Percentiles rank a stretch among this genome's conserved stretches.
Conservation (phyloP, 2,888 invertebrate genomes). For the Nesidiocoris tenuis region DNA sequence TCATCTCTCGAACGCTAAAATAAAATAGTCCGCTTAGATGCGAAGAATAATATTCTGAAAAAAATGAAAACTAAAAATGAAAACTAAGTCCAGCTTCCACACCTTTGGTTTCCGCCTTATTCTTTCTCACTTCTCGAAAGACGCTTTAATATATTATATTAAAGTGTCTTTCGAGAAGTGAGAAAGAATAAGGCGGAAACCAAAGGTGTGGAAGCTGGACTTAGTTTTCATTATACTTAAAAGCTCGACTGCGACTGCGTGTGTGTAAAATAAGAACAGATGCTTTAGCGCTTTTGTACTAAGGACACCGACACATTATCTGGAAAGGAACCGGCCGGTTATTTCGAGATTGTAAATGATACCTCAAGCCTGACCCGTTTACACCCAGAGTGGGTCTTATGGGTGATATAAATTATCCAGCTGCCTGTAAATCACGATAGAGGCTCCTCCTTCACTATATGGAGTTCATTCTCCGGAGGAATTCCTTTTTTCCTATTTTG, state of each 20-base stretch:
- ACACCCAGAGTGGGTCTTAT: slow-evolving; percentile 32
- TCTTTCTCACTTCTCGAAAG: too few species aligned
- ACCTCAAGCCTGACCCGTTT: slow-evolving; percentile 27
- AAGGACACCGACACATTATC: slow-evolving; percentile 22
- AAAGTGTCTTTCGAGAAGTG: too few species aligned
- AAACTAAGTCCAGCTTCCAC: not conserved
- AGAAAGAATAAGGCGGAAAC: too few species aligned
- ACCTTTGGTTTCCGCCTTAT: too few species aligned
- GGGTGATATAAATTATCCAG: slow-evolving; percentile 38
- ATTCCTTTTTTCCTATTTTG: slow-evolving; percentile 3
- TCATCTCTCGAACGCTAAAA: too few species aligned
- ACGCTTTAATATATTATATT: too few species aligned
- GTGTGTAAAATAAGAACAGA: not conserved
- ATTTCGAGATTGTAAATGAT: slow-evolving; percentile 29
- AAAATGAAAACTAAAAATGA: too few species aligned
- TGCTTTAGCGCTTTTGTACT: slow-evolving; percentile 3
- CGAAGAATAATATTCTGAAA: too few species aligned
- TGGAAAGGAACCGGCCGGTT: slow-evolving; percentile 9
- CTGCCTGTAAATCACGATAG: slow-evolving; percentile 35
- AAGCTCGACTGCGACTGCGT: too few species aligned
- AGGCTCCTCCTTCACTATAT: slow-evolving; percentile 16
- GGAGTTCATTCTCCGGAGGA: slow-evolving; percentile 9
- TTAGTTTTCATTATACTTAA: not conserved
- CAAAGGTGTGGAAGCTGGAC: too few species aligned
- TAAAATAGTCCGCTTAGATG: too few species aligned